Percentiles rank a stretch among this genome's conserved stretches.
Evolutionary conservation across 2,113 vertebrate genomes (phyloP).

Genomic region (Sapajus apella): DNA sequence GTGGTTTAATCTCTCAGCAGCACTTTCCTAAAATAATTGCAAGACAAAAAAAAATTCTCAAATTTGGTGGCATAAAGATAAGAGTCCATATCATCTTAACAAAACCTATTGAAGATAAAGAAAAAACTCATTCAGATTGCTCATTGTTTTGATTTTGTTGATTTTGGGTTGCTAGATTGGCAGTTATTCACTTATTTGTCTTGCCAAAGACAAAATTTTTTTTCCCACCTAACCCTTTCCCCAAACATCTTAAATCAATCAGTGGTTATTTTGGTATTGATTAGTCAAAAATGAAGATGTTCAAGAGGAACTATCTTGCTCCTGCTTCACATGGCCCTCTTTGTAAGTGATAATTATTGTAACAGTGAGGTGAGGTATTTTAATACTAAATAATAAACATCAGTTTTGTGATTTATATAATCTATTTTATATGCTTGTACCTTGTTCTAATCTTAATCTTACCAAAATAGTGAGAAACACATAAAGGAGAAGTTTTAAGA

Average conservation of each 20-base stretch:
- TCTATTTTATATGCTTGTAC: not conserved
- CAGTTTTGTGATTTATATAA: conserved; percentile 23
- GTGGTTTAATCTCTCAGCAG: not conserved
- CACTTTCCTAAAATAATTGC: conserved; percentile 28
- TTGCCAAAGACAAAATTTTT: not conserved
- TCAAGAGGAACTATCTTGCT: not conserved
- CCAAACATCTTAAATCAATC: not conserved
- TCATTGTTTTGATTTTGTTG: not conserved
- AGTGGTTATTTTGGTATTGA: not conserved
- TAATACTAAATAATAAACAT: conserved; percentile 29
- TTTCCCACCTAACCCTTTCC: not conserved
- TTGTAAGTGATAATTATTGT: conserved; percentile 19
- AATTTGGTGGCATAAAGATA: not conserved
- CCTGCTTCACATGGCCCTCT: not conserved
- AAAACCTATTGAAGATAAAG: not conserved
- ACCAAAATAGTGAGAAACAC: not conserved
- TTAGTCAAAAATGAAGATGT: conserved; percentile 24
- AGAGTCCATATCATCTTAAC: not conserved
- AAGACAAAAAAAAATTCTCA: not conserved
- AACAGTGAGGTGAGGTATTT: not conserved
- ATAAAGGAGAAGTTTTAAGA: conserved; percentile 25
- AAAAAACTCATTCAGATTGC: not conserved
- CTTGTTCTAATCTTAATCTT: not conserved
- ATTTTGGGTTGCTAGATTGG: not conserved
- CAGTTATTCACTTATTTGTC: not conserved